These are phyloP conservation scores for Vimba vimba DNA, from an alignment of 2,113 vertebrate species.

Conservation along the genomic window DNA sequence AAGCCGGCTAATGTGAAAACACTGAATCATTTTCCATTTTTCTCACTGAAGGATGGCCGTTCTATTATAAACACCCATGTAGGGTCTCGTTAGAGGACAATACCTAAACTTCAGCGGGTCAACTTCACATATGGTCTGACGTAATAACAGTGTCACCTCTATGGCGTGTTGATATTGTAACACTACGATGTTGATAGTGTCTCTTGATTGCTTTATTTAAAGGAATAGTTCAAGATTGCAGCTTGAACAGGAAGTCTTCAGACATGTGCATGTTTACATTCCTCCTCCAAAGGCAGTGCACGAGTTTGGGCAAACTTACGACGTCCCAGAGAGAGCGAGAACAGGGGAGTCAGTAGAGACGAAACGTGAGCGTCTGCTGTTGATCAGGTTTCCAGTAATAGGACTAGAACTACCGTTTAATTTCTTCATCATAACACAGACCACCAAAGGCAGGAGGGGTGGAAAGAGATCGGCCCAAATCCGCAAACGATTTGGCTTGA, in stretches of 20 bases:
- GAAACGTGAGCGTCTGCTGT: slow-evolving; percentile 18
- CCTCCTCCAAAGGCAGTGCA: not conserved
- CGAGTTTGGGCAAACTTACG: not conserved
- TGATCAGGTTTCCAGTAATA: slow-evolving; percentile 47
- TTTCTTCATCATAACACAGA: slow-evolving; percentile 49
- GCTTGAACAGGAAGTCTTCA: slow-evolving; percentile 7
- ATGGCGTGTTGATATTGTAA: slow-evolving; percentile 6
- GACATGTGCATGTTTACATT: not conserved
- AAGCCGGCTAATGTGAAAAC: slow-evolving; percentile 55
- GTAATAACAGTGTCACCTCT: slow-evolving; percentile 15
- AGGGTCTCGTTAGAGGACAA: slow-evolving; percentile 17
- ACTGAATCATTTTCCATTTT: slow-evolving; percentile 57
- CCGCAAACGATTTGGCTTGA: slow-evolving; percentile 41
- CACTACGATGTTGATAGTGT: not conserved
- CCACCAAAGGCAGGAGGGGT: slow-evolving; percentile 28
- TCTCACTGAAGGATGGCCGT: slow-evolving; percentile 33
- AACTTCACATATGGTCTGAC: not conserved
- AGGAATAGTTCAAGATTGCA: not conserved
- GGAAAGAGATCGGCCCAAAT: slow-evolving; percentile 45
- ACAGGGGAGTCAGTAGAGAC: not conserved
- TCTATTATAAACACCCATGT: slow-evolving; percentile 47
- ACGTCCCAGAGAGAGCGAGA: not conserved
- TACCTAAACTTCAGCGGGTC: slow-evolving; percentile 22
- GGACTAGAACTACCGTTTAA: slow-evolving; percentile 51
- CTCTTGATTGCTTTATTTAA: not conserved